Base-by-base conservation (phyloP, 2,888 invertebrate species). In the Agrotis clavis region DNA sequence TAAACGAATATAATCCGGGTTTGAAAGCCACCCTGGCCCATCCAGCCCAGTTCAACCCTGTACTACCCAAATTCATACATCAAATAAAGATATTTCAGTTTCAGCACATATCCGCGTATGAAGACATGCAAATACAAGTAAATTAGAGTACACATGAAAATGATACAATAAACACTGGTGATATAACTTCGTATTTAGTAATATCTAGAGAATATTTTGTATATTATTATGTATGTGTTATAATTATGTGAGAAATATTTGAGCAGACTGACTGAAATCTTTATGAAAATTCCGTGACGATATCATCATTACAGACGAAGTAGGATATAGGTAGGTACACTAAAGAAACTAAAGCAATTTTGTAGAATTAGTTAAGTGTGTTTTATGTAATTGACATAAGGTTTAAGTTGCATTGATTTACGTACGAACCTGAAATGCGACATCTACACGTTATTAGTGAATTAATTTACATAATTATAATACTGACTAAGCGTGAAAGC, bases 81-180 rank as follows among this genome's bases (percentile, higher is more conserved):
- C 19, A 61, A 77, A 78, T 51, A 47, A 6, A 77, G 21, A 7
- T 35, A 68, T 77, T 68, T 67, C 62, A 53, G 41, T 53, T 68
- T 67, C 62, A 53, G 41, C 50, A 65, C 59, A 74, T 76, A 87
- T 90, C 87, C 88, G 85, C 72, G 69, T 87, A 30, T 47, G 62
- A 25, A 77, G 51, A 65, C 53, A 59, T 30, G 16, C 45, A 48
- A 61, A 69, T 74, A 53, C 45, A 48, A 61, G 68, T 74, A 53
- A 87, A 88, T 90, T 91, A 92, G 73, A 74, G 82, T 73, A 56
- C 3, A 25, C 66, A 77, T 83, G 91, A 87, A 82, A 91, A 91
- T 90, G 74, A 77, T 67, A 78, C 53, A 64, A 78, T 74, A 89
- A 90, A 91, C 83, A 89, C 57, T 50, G 3, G 57, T 75, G 74